phyloP scores from a whole-genome alignment of 2,797 vertebrate species.

The Diceros bicornis region DNA sequence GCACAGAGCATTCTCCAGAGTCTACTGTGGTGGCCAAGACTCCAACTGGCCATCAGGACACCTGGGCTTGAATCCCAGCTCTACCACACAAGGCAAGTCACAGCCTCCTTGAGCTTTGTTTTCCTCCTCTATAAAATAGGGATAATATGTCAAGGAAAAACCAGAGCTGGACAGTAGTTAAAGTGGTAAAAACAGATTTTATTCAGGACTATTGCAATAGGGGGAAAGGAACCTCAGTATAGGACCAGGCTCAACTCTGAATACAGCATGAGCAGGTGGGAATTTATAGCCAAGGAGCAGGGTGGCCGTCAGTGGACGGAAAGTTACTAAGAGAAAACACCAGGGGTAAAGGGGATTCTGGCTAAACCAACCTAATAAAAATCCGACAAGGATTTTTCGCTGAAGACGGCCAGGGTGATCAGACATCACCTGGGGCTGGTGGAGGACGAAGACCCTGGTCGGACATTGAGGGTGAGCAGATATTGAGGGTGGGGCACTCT shows the following conservation, averaged over 20 bases:
- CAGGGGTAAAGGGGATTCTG: not conserved
- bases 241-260: not conserved
- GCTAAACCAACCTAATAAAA: not conserved
- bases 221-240: not conserved
- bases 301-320: not conserved
- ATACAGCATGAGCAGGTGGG: not conserved
- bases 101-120: not conserved
- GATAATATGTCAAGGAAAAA: not conserved
- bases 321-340: not conserved
- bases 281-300: not conserved
- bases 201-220: not conserved
- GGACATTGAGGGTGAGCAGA: not conserved
- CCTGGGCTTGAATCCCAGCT: not conserved
- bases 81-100: not conserved
- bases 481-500: not conserved
- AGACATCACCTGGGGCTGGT: not conserved
- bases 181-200: not conserved
- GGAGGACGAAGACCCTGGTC: not conserved
- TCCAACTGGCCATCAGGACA: not conserved
- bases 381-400: not conserved
- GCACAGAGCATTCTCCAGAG: not conserved
- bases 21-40: not conserved
- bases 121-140: conserved; percentile 21
- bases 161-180: not conserved
- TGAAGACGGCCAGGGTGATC: not conserved